Conservation (phyloP, 2,888 invertebrate species). For the Idaea aversata region DNA sequence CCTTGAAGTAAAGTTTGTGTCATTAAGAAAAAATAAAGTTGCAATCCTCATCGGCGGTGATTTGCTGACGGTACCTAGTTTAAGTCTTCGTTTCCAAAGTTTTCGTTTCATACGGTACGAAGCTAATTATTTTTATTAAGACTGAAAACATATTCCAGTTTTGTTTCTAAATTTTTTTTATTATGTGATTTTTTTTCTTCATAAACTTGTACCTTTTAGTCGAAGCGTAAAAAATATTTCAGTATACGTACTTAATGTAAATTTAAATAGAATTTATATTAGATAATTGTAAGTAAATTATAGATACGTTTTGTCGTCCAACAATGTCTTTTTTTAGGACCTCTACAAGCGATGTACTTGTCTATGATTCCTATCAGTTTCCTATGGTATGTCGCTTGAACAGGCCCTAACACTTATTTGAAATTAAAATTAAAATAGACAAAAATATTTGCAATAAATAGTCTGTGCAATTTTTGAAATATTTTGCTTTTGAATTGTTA, state of each 20-base stretch:
- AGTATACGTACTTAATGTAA: conserved; percentile 81
- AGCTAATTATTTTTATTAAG: conserved; percentile 73
- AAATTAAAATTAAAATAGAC: not conserved
- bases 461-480: not conserved
- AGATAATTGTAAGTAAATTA: conserved; percentile 79
- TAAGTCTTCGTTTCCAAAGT: conserved; percentile 32
- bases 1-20: conserved; percentile 7
- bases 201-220: conserved; percentile 68
- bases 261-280: conserved; percentile 78
- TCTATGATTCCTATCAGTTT: not conserved
- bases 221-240: conserved; percentile 75
- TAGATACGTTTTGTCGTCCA: conserved; percentile 73
- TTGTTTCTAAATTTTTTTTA: conserved; percentile 55
- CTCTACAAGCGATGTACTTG: conserved; percentile 53
- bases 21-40: not conserved
- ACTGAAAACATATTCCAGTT: conserved; percentile 76
- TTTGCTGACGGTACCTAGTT: conserved; percentile 18
- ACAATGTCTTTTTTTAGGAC: conserved; percentile 49
- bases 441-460: not conserved
- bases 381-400: conserved; percentile 18
- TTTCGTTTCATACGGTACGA: conserved; percentile 45
- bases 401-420: conserved; percentile 19
- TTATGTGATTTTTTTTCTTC: conserved; percentile 36
- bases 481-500: not conserved
- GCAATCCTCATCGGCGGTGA: not conserved